These are phyloP conservation scores for Hydrolagus colliei DNA, from an alignment of 2,797 vertebrate species.

Conservation along the genomic window DNA sequence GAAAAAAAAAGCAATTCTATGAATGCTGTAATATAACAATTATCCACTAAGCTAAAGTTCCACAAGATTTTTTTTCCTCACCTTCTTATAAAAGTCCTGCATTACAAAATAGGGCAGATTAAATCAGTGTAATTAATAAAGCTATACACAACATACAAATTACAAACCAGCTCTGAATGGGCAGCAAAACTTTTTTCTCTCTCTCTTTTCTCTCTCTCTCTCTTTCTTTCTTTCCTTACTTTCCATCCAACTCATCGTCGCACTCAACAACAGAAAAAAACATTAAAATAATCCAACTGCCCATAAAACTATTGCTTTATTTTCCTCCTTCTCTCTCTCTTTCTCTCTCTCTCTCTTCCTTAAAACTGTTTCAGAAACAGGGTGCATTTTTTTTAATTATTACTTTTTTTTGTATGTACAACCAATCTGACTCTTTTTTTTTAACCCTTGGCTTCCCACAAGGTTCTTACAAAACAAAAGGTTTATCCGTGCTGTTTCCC, in stretches of 20 bases:
- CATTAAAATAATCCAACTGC: constrained; percentile 56
- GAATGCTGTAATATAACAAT: constrained; percentile 88
- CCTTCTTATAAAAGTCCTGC: constrained; percentile 99
- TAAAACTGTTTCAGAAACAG: constrained; percentile 66
- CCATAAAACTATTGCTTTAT: constrained; percentile 92
- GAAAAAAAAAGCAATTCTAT: constrained; percentile 78
- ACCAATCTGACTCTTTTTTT: constrained; percentile 75
- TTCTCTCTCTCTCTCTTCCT: neutral
- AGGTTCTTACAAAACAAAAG: constrained; percentile 75
- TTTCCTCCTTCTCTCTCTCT: constrained; percentile 42
- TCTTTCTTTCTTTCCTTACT: constrained; percentile 34
- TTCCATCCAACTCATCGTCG: constrained; percentile 75
- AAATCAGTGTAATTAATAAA: constrained; percentile 99
- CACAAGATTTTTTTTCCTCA: constrained; percentile 78
- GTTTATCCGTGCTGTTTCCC: constrained; percentile 80
- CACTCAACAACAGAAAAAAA: constrained; percentile 73
- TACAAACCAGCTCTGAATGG: constrained; percentile 72
- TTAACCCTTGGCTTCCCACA: constrained; percentile 76
- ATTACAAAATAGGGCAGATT: constrained; percentile 99
- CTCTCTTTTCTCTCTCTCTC: constrained; percentile 41
- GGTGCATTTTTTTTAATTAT: constrained; percentile 71
- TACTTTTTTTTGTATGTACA: constrained; percentile 66
- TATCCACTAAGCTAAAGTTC: constrained; percentile 87
- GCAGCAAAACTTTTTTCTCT: constrained; percentile 56
- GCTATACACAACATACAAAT: constrained; percentile 97